Evolutionary conservation across 2,888 invertebrate species (phyloP).

Genomic region (Cerastis leucographa): DNA sequence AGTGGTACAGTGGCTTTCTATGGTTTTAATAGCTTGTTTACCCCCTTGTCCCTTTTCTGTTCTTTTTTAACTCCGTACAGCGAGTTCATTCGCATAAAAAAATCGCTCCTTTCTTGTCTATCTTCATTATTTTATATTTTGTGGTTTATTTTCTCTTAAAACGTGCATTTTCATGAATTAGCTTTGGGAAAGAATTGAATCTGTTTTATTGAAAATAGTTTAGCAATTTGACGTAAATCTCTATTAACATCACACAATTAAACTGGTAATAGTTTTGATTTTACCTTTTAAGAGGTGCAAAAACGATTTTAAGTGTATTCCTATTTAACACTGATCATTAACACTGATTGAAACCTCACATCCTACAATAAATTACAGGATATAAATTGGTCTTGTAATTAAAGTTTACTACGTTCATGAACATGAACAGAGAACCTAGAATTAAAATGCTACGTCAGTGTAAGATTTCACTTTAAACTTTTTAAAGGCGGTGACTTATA

Average conservation of each 20-base stretch:
- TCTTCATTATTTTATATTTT: background rate
- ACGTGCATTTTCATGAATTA: background rate
- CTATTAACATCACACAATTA: no score
- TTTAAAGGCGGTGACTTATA: background rate
- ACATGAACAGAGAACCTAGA: conserved; percentile 2
- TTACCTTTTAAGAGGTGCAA: background rate
- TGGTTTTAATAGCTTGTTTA: conserved; percentile 5
- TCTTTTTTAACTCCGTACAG: no score
- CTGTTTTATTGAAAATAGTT: background rate
- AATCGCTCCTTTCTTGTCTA: background rate
- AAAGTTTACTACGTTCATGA: conserved; percentile 28
- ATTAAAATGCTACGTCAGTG: background rate
- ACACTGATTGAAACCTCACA: conserved; percentile 26
- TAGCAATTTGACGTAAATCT: background rate
- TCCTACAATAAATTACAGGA: conserved; percentile 4
- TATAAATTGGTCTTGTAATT: conserved; percentile 27
- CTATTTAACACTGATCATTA: conserved; percentile 21
- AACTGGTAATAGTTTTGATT: background rate
- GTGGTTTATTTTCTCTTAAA: background rate
- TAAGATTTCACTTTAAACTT: background rate
- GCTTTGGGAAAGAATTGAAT: no score
- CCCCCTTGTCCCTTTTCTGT: no score
- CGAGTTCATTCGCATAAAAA: background rate
- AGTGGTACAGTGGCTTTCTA: background rate
- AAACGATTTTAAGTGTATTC: background rate